Evolutionary conservation across 2,113 vertebrate genomes (phyloP), one percentile per base, ranked within the genome.

Genomic region (Corythornis vintsioides): DNA sequence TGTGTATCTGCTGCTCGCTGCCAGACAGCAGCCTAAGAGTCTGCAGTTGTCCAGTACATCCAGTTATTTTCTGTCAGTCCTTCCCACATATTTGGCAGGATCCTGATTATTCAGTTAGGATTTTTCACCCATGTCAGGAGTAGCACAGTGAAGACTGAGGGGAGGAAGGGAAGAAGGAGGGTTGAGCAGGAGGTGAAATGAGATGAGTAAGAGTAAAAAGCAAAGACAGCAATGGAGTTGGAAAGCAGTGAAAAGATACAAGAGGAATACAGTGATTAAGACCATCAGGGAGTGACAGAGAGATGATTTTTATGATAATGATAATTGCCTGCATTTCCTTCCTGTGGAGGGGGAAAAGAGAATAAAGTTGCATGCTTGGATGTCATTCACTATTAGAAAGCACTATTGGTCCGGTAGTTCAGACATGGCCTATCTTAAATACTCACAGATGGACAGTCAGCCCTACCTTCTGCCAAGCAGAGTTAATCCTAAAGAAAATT

Each of bases 151-250:
- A 70, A 78, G 55, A 21, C 16, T 11, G 33, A 43, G 25, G 31
- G n/a, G 42, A 83, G 47, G n/a, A 11, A 82, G n/a, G 74, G 76
- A 86, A 56, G 83, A 70, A 92, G 64, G 7, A 73, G 84, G 94
- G 87, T 73, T 85, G 91, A 92, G 82, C 75, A 85, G 82, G 64
- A 88, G 73, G 60, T 43, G 69, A 83, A 72, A 65, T 31, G 80
- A 83, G 76, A 77, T 60, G 83, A 24, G 26, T 45, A 75, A 64
- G 69, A 86, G 79, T 83, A 94, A 95, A 81, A 88, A 42, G 65
- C 25, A 52, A 71, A 83, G 90, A 83, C 76, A 91, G 55, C 25
- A 64, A 22, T 4, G 53, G 35, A 78, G 29, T 31, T 81, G 73
- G 43, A 77, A 93, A 86, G 69, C 60, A 60, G 10, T 35, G 53